These are phyloP conservation scores for Mya arenaria DNA, from an alignment of 1,140 invertebrate species.

Conservation along the genomic window DNA sequence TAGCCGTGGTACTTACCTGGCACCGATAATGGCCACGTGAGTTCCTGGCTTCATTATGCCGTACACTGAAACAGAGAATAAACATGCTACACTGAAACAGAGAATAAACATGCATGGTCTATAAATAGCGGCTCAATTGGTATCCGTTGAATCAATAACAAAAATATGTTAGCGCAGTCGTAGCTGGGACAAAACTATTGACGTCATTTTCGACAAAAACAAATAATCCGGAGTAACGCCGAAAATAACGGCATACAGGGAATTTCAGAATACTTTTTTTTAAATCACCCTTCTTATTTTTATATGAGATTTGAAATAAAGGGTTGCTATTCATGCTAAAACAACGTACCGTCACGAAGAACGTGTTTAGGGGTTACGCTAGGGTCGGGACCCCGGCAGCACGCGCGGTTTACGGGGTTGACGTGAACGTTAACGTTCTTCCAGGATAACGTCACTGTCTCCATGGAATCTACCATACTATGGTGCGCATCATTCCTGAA, in stretches of 20 bases:
- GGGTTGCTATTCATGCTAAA: neutral
- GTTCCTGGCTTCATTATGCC: constrained; percentile 94
- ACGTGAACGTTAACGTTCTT: constrained; percentile 45
- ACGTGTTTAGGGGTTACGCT: constrained; percentile 27
- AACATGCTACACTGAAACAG: too few species aligned
- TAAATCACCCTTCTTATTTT: neutral
- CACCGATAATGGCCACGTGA: constrained; percentile 95
- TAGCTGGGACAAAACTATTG: neutral
- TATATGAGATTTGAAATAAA: too few species aligned
- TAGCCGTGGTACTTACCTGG: constrained; percentile 82
- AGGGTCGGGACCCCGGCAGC: constrained; percentile 44
- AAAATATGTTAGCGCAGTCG: too few species aligned
- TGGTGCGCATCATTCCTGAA: constrained; percentile 36
- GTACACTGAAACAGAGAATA: constrained; percentile 83
- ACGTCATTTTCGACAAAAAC: neutral
- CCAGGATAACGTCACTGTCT: constrained; percentile 52
- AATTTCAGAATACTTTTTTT: neutral
- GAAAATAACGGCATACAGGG: too few species aligned
- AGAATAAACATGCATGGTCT: too few species aligned
- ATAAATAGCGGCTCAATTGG: too few species aligned
- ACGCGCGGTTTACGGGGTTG: constrained; percentile 20
- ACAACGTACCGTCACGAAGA: constrained; percentile 38
- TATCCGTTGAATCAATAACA: too few species aligned
- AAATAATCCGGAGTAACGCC: neutral
- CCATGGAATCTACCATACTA: constrained; percentile 38